These are phyloP conservation scores for Drosophila pseudotalamancana DNA, from an alignment of 2,888 invertebrate species.

Conservation along the genomic window DNA sequence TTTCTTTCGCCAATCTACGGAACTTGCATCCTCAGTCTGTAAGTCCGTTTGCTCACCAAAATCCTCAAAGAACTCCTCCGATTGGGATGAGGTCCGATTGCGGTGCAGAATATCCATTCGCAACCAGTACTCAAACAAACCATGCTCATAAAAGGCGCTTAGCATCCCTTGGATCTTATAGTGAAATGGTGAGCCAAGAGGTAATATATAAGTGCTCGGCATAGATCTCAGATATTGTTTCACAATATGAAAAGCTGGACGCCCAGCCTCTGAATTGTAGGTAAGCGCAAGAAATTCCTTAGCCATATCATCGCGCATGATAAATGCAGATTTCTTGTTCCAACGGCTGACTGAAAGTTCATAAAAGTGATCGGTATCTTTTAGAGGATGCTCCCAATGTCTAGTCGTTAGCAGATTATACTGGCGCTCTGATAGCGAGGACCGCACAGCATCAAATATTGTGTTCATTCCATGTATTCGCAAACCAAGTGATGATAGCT, in stretches of 20 bases:
- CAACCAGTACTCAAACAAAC: conserved; percentile 79
- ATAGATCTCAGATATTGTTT: conserved; percentile 77
- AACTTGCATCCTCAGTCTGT: conserved; percentile 30
- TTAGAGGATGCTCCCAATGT: conserved; percentile 41
- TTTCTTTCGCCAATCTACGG: conserved; percentile 37
- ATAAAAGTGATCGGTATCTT: conserved; percentile 36
- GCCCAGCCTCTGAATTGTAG: conserved; percentile 64
- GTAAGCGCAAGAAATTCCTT: conserved; percentile 73
- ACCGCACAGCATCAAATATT: conserved; percentile 49
- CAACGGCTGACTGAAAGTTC: conserved; percentile 30
- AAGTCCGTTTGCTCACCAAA: conserved; percentile 28
- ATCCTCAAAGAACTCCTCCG: conserved; percentile 57
- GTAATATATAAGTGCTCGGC: conserved; percentile 71
- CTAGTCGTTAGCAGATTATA: conserved; percentile 38
- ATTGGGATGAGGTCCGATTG: conserved; percentile 37
- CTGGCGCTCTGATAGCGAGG: conserved; percentile 41
- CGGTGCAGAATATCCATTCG: conserved; percentile 45
- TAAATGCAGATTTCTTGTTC: conserved; percentile 41
- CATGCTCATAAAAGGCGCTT: conserved; percentile 72
- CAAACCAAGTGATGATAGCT: conserved; percentile 42
- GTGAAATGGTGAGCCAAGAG: conserved; percentile 73
- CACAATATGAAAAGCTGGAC: conserved; percentile 80
- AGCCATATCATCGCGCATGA: conserved; percentile 75
- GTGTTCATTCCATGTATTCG: conserved; percentile 61
- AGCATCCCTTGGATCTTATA: conserved; percentile 72